Conservation (phyloP, 2,797 vertebrate species). For the Loriculus beryllinus region DNA sequence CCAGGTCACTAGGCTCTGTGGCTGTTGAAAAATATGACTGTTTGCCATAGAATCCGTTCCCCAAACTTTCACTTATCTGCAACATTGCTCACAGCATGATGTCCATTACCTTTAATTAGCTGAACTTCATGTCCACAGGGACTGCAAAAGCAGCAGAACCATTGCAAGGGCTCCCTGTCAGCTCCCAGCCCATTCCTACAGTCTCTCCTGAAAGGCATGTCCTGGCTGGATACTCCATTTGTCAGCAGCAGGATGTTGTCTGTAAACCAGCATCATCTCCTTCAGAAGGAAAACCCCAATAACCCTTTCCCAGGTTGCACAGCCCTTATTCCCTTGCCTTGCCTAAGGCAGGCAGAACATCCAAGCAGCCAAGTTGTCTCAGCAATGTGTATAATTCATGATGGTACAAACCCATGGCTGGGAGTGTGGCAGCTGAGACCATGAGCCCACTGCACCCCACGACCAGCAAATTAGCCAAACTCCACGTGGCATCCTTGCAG, state of each 20-base stretch:
- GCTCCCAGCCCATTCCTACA: not conserved
- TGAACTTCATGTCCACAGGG: not conserved
- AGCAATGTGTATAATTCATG: accelerated
- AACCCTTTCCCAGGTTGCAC: not conserved
- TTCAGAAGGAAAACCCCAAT: not conserved
- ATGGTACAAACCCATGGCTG: not conserved
- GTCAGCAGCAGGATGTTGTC: not conserved
- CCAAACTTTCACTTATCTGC: not conserved
- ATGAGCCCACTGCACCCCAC: not conserved
- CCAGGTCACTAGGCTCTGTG: not conserved
- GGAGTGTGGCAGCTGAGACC: not conserved
- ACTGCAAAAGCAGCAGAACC: not conserved
- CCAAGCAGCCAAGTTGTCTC: not conserved
- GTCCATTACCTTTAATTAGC: not conserved
- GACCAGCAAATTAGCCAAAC: not conserved
- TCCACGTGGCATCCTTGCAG: not conserved
- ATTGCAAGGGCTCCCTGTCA: not conserved
- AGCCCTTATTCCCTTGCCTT: too few species aligned
- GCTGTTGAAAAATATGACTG: not conserved
- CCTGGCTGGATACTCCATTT: not conserved
- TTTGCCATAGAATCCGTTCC: not conserved
- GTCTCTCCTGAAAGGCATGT: not conserved
- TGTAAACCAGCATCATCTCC: not conserved
- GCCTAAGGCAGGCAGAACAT: not conserved
- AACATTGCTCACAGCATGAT: not conserved